Percentiles rank a stretch among this genome's conserved stretches.
phyloP scores from a whole-genome alignment of 2,113 vertebrate genomes.

The Lates calcarifer region DNA sequence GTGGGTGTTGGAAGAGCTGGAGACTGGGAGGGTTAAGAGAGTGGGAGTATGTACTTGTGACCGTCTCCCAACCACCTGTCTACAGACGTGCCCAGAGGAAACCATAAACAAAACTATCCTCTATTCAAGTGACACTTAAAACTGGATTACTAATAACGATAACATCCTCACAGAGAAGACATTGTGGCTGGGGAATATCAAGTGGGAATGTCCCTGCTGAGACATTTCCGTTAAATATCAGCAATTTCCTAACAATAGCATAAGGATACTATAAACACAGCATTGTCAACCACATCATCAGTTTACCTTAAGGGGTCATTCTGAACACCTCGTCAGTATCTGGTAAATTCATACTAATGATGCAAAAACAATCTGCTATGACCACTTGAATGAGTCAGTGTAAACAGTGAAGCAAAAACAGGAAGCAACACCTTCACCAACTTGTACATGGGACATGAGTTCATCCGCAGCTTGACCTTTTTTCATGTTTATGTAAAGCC shows the following conservation, averaged over 20 bases:
- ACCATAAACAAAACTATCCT: constrained; percentile 34
- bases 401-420: constrained; percentile 41
- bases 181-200: not conserved
- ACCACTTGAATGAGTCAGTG: constrained; percentile 35
- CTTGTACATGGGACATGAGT: not conserved
- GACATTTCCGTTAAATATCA: not conserved
- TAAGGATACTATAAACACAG: not conserved
- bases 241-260: not conserved
- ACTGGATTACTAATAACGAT: constrained; percentile 16
- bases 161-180: constrained; percentile 16
- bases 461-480: constrained; percentile 28
- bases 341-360: not conserved
- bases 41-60: constrained; percentile 59
- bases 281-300: not conserved
- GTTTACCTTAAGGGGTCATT: not conserved
- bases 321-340: constrained; percentile 11
- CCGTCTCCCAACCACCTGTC: constrained; percentile 48
- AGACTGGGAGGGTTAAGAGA: constrained; percentile 38
- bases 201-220: constrained; percentile 14
- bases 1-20: constrained; percentile 46
- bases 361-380: constrained; percentile 5
- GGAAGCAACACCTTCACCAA: constrained; percentile 53
- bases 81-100: constrained; percentile 30
- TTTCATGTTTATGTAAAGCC: constrained; percentile 50
- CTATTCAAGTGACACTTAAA: constrained; percentile 9